Evolutionary conservation across 2,113 vertebrate genomes (phyloP), one percentile per base, ranked within the genome.

Genomic region (Psettodes erumei): DNA sequence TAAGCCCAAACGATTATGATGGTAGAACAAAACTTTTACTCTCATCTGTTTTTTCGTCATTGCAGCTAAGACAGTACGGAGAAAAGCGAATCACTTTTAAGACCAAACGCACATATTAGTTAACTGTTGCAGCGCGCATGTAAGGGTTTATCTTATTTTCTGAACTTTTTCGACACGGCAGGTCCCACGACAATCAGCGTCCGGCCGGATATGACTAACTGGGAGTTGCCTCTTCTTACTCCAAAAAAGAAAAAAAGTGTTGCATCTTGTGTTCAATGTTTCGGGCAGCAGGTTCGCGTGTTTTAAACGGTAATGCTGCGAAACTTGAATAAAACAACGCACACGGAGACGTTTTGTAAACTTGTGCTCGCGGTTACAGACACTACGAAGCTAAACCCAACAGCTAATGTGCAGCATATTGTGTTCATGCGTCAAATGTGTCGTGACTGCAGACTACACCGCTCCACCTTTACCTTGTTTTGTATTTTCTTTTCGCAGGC

Each of bases 121-220:
- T n/a, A n/a, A n/a, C n/a, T n/a, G n/a, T n/a, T n/a, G n/a, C n/a
- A n/a, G n/a, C n/a, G n/a, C n/a, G n/a, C n/a, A n/a, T n/a, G n/a
- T n/a, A n/a, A n/a, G n/a, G n/a, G n/a, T n/a, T n/a, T n/a, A n/a
- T n/a, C n/a, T n/a, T n/a, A n/a, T n/a, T n/a, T n/a, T n/a, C n/a
- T n/a, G n/a, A n/a, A n/a, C n/a, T n/a, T n/a, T n/a, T n/a, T n/a
- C n/a, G n/a, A n/a, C n/a, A n/a, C n/a, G n/a, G n/a, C n/a, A 5
- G 9, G 51, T 11, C 30, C 15, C 50, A 53, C 15, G 16, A 33
- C 15, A 11, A 15, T n/a, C 32, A 38, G 64, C 47, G 53, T 66
- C 64, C 64, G 64, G 64, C 48, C 64, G 47, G 47, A 66, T 51
- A 27, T 21, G 0, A 23, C 15, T 12, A 12, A 10, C 64, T 38